Evolutionary conservation across 2,113 vertebrate species (phyloP), one percentile per base, ranked within the genome.

Genomic region (Dromaius novaehollandiae): DNA sequence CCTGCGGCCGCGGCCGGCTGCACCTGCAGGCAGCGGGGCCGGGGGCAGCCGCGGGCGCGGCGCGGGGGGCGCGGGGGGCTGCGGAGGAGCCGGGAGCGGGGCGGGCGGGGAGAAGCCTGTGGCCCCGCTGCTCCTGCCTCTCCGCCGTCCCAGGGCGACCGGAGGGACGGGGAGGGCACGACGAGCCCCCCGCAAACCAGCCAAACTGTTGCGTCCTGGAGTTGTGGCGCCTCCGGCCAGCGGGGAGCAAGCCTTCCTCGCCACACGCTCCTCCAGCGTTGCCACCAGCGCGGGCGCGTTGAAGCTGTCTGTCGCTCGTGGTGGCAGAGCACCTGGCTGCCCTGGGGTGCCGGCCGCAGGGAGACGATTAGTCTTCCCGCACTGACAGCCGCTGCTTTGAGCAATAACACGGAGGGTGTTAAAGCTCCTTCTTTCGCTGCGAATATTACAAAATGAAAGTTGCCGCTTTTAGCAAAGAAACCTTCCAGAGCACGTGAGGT

Each of bases 261-360:
- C 24, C 24, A 3, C 20, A 0, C 1, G 5, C 19, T 51, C 21
- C 8, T 21, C 11, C 79, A 73, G 81, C 79, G 77, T 9, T 30
- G 66, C 63, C 12, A 1, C 2, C 22, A 55, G 84, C 18, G 38
- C 9, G 38, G 0, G 21, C 38, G 20, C 10, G 60, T 42, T 7
- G 63, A 61, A 25, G 9, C 30, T 10, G 66, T 26, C 87, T 75
- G 4, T 89, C 78, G 5, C 91, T 1, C 3, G 48, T 30, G 77
- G 44, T 38, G 26, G 84, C 70, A 19, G 30, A 92, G 87, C 93
- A 96, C 96, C 96, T 96, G 95, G 85, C 2, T 78, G 85, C 36
- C 71, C 58, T 34, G 50, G 36, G 75, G 12, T 38, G 87, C 36
- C 63, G 21, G 1, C 14, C 12, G 55, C 1, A 32, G 30, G 13